Percentiles rank a stretch among this genome's conserved stretches.
Conservation (phyloP, 2,888 invertebrate genomes). For the Amphipoea oculea region DNA sequence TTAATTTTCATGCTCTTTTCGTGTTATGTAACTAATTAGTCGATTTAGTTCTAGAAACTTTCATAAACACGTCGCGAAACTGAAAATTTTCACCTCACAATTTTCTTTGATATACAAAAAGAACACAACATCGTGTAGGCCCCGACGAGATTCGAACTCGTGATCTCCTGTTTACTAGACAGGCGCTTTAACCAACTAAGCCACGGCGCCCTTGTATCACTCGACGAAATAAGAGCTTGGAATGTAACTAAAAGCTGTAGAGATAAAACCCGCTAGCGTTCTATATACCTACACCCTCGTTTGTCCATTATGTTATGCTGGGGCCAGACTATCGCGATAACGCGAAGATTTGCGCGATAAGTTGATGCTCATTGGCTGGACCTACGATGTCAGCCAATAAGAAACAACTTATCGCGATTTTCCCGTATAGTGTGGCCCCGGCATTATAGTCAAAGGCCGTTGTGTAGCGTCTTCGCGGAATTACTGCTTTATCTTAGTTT, state of each 20-base stretch:
- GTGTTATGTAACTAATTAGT: not conserved
- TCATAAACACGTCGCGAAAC: conserved; percentile 1
- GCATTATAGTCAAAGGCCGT: not conserved
- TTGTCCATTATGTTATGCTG: not conserved
- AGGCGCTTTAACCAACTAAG: conserved; percentile 89
- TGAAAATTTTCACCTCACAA: not conserved
- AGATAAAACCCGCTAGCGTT: conserved; percentile 3
- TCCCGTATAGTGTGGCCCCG: too few relatives aligned
- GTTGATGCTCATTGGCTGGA: too few relatives aligned
- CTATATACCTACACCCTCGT: not conserved
- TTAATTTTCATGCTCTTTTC: not conserved
- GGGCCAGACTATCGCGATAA: too few relatives aligned
- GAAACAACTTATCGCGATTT: too few relatives aligned
- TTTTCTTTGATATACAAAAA: conserved; percentile 29
- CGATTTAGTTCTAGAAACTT: not conserved
- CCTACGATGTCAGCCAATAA: too few relatives aligned
- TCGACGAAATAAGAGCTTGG: not conserved
- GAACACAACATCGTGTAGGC: conserved; percentile 33
- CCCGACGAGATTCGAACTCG: conserved; percentile 84
- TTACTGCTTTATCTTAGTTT: not conserved
- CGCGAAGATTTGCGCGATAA: too few relatives aligned
- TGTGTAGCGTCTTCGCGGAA: not conserved
- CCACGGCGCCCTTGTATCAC: conserved; percentile 79
- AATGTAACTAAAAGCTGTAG: not conserved
- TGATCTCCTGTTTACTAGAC: conserved; percentile 90